These are phyloP conservation scores for Villa cingulata DNA, from an alignment of 2,888 invertebrate genomes.

Conservation along the genomic window DNA sequence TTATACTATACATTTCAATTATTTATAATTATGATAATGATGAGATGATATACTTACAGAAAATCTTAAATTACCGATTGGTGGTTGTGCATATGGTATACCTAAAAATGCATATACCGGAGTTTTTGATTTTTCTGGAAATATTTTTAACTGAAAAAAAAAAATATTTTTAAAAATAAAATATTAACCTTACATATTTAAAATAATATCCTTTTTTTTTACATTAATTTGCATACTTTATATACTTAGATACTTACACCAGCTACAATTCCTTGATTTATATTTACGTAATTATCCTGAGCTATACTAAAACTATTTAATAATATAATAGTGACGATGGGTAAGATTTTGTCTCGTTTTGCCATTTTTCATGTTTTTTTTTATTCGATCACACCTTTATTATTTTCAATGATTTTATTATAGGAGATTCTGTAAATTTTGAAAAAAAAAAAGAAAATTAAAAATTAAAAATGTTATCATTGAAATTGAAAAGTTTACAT, in stretches of 20 bases:
- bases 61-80: conserved; percentile 59
- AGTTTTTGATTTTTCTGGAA: conserved; percentile 45
- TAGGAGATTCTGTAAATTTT: no score
- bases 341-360: no score
- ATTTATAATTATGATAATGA: no score
- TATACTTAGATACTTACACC: conserved; percentile 41
- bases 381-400: no score
- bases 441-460: no score
- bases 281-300: conserved; percentile 41
- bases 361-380: no score
- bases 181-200: no score
- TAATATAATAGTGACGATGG: background rate
- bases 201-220: no score
- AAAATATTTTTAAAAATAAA: background rate
- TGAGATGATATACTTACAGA: conserved; percentile 42
- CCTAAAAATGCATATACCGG: conserved; percentile 59
- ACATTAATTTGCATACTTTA: background rate
- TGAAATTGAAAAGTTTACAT: no score
- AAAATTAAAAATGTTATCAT: no score
- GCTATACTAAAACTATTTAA: background rate
- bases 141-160: conserved; percentile 47
- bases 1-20: no score
- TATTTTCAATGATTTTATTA: no score
- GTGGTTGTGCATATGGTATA: conserved; percentile 69
- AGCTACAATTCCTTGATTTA: conserved; percentile 44